A percentile compares a stretch with the other conserved stretches of the same genome.
These are phyloP conservation scores for Caenorhabditis plicata DNA, from an alignment of 2,888 invertebrate species.

Conservation along the genomic window DNA sequence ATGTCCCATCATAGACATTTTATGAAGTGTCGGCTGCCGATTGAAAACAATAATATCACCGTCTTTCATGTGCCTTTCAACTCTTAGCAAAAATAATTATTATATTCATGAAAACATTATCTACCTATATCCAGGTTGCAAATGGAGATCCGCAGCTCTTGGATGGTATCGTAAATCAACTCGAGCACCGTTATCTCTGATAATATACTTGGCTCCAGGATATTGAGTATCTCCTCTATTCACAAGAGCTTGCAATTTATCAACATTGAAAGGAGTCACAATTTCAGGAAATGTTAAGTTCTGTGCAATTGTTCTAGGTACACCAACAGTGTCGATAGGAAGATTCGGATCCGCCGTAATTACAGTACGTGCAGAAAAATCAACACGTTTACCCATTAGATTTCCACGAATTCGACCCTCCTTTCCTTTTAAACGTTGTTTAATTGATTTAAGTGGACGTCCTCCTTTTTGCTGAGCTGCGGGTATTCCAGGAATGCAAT, in stretches of 20 bases:
- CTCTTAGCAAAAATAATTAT: no score
- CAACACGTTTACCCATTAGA: conserved; percentile 95
- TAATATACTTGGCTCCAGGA: conserved; percentile 98
- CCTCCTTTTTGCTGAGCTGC: conserved; percentile 96
- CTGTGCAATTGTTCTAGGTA: conserved; percentile 95
- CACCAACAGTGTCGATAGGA: conserved; percentile 87
- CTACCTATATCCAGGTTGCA: conserved; percentile 74
- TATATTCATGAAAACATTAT: no score
- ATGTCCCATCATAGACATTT: conserved; percentile 99
- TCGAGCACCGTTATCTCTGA: conserved; percentile 95
- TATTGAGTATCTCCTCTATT: conserved; percentile 95
- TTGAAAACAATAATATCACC: conserved; percentile 98
- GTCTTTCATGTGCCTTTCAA: conserved; percentile 94
- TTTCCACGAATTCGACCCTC: conserved; percentile 98
- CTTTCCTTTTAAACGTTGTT: conserved; percentile 91
- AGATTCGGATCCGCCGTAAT: conserved; percentile 71
- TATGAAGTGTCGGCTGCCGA: conserved; percentile 98
- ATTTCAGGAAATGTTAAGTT: conserved; percentile 98
- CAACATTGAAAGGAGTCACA: conserved; percentile 98
- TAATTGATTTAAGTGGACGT: conserved; percentile 93
- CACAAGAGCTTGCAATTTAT: conserved; percentile 91
- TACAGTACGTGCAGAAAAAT: conserved; percentile 97
- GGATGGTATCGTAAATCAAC: conserved; percentile 98
- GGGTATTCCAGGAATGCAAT: conserved; percentile 97
- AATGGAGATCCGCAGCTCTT: conserved; percentile 90